phyloP scores from a whole-genome alignment of 1,140 invertebrate genomes.

The Drosophila miranda region DNA sequence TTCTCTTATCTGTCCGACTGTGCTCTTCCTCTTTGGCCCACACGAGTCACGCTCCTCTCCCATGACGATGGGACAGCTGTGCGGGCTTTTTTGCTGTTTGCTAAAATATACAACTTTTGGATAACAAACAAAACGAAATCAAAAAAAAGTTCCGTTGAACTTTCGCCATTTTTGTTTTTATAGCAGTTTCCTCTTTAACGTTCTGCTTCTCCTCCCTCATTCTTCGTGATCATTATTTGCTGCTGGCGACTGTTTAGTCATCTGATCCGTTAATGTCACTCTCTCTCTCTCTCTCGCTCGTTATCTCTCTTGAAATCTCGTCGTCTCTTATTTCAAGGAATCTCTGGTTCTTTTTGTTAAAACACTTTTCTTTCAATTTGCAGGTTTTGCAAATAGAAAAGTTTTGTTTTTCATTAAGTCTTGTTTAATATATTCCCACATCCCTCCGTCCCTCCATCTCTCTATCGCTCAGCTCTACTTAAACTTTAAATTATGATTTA shows the following conservation, averaged over 20 bases:
- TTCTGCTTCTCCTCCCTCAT: not conserved
- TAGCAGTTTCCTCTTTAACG: too few relatives aligned
- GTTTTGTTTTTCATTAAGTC: slow-evolving; percentile 46
- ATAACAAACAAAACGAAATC: slow-evolving; percentile 15
- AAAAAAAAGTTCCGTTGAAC: slow-evolving; percentile 44
- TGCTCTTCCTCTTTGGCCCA: not conserved
- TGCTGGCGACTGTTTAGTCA: slow-evolving; percentile 25
- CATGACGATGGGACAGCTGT: slow-evolving; percentile 20
- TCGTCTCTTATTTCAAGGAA: not conserved
- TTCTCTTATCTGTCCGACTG: not conserved
- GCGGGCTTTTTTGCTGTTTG: not conserved
- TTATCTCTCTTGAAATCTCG: not conserved
- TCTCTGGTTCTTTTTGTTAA: slow-evolving; percentile 3
- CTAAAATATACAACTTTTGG: slow-evolving; percentile 9
- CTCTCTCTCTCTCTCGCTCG: not conserved
- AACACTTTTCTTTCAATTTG: slow-evolving; percentile 1
- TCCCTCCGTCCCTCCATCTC: too few relatives aligned
- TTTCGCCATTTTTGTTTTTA: slow-evolving; percentile 26
- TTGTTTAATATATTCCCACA: slow-evolving; percentile 18
- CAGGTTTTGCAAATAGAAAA: slow-evolving; percentile 30
- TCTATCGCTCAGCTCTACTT: not conserved
- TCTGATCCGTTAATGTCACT: slow-evolving; percentile 18
- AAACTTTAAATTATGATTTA: slow-evolving; percentile 68
- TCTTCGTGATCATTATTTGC: not conserved
- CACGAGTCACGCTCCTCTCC: slow-evolving; percentile 29